A percentile compares a stretch with the other conserved stretches of the same genome.
Evolutionary conservation across 2,888 invertebrate genomes (phyloP).

Genomic region (Rotaria socialis): DNA sequence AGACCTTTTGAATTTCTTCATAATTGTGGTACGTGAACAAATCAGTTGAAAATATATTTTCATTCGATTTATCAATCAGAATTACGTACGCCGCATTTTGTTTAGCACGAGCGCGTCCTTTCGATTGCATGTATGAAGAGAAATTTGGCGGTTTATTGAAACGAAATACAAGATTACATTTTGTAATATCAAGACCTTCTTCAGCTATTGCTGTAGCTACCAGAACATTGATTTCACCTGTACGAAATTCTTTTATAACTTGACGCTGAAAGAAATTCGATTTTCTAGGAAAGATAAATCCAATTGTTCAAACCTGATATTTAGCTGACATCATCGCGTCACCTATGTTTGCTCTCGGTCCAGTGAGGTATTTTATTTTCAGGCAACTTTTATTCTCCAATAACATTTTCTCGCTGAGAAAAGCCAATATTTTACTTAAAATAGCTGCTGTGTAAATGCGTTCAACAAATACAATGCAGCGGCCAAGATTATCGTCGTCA

Average conservation of each 20-base stretch:
- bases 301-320: background rate
- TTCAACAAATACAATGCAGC: conserved; percentile 35
- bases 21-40: background rate
- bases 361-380: background rate
- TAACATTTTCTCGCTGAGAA: background rate
- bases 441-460: background rate
- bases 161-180: conserved; percentile 43
- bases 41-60: background rate
- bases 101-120: conserved; percentile 45
- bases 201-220: conserved; percentile 40
- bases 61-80: background rate
- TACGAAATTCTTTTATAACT: conserved; percentile 35
- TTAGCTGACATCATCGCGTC: background rate
- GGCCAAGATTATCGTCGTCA: background rate
- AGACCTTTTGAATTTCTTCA: background rate
- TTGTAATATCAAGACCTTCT: conserved; percentile 44
- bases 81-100: conserved; percentile 3
- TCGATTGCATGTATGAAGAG: conserved; percentile 43
- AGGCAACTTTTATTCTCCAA: background rate
- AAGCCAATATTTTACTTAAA: background rate
- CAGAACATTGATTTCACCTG: conserved; percentile 38
- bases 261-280: background rate
- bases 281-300: background rate
- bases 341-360: background rate
- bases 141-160: conserved; percentile 42